Conservation (phyloP, 2,113 vertebrate species). For the Pygoscelis antarcticus region DNA sequence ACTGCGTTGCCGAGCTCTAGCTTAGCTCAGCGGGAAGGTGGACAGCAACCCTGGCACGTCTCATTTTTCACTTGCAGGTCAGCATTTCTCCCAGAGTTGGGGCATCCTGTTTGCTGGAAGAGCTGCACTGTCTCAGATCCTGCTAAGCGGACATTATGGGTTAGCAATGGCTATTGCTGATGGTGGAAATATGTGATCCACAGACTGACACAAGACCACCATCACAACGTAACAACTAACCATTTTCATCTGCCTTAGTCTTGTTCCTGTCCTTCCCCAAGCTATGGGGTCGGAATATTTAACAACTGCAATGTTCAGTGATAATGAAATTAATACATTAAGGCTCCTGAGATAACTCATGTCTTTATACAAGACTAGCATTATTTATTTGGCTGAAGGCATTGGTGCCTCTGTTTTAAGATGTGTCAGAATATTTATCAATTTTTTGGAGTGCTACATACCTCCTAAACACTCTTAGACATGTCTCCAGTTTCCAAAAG, state of each 20-base stretch:
- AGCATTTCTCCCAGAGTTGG: neutral
- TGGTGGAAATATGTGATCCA: neutral
- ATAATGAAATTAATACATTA: neutral
- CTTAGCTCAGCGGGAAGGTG: neutral
- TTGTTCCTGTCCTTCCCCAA: neutral
- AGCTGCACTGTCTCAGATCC: neutral
- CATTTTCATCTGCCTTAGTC: neutral
- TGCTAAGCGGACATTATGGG: neutral
- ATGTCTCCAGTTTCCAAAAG: constrained; percentile 19
- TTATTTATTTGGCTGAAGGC: constrained; percentile 25
- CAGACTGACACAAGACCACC: neutral
- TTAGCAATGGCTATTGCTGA: neutral
- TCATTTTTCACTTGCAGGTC: neutral
- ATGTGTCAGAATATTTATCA: neutral
- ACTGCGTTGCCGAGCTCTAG: accelerated
- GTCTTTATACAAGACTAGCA: neutral
- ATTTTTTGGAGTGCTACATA: neutral
- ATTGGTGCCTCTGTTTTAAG: neutral
- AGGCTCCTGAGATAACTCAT: neutral
- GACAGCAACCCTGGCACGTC: neutral
- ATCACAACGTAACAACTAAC: neutral
- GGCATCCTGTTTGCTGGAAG: neutral
- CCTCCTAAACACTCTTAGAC: neutral
- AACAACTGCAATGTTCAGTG: neutral
- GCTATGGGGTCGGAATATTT: neutral